Base-by-base conservation (phyloP, 2,797 vertebrate species). In the Typhlichthys subterraneus region DNA sequence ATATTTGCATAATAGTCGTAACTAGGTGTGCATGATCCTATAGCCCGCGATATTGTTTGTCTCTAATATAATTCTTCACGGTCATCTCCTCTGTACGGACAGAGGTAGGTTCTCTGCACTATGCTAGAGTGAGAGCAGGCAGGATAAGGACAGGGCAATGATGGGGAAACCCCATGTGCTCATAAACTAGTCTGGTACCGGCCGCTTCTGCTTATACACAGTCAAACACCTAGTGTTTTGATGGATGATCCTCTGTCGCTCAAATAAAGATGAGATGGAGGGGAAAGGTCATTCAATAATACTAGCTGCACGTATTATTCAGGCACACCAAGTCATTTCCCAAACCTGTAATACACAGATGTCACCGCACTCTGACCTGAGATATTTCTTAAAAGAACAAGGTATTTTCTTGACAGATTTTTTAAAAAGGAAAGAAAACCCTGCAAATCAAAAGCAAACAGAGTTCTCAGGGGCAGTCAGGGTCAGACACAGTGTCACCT, bases 11-110 rank as follows among this genome's bases (percentile, higher is more conserved):
- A 29, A 29, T 29, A 29, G 23, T 3, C 4, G 23, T 29, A 29
- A 82, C 75, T 38, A 62, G 75, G 79, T 79, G 67, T 75, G 81
- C 80, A 79, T 62, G 53, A 84, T 81, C 67, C 70, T 12, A 54
- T 59, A 67, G 70, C 81, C 63, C 64, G 65, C 72, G 77, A 82
- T 75, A 84, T n/a, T n/a, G 75, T 80, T 80, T 81, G 82, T 84
- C 72, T 79, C 46, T 65, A 53, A 42, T 42, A 77, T 89, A 85
- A 88, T 87, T 80, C 86, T 73, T 72, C 15, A 10, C 57, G 63
- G 83, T 78, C 75, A 75, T 63, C 71, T 76, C 61, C 15, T 63
- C 61, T 72, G 68, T 73, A 82, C 73, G 77, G 70, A 67, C 61
- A 73, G 72, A 62, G 67, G 58, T 66, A 70, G 59, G 63, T 76